phyloP scores from a whole-genome alignment of 2,797 vertebrate genomes.

The Sebastes nivosus region DNA sequence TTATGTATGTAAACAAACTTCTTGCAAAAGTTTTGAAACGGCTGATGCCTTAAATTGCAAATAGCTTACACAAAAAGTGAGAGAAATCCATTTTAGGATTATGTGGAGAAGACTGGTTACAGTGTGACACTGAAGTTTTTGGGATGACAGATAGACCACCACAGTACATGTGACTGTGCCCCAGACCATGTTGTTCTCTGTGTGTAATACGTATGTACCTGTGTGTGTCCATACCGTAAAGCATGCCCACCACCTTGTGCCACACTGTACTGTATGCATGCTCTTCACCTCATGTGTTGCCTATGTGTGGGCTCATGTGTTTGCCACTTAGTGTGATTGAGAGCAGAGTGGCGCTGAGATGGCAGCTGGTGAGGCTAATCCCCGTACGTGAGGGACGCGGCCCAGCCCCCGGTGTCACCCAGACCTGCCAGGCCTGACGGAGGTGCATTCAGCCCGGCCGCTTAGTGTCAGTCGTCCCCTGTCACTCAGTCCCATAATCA shows the following conservation, averaged over 20 bases:
- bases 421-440: constrained; percentile 81
- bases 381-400: constrained; percentile 70
- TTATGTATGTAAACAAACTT: background rate
- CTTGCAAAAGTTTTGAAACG: background rate
- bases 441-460: constrained; percentile 81
- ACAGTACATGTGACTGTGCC: background rate
- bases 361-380: constrained; percentile 82
- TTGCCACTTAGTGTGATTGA: constrained; percentile 71
- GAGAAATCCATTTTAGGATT: constrained; percentile 4
- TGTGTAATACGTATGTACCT: constrained; percentile 12
- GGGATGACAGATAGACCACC: constrained; percentile 13
- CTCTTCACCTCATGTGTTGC: constrained; percentile 48
- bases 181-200: background rate
- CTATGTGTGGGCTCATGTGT: constrained; percentile 26
- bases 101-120: background rate
- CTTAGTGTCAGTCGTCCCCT: constrained; percentile 78
- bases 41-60: constrained; percentile 2
- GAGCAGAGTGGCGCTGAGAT: constrained; percentile 75
- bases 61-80: background rate
- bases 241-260: background rate
- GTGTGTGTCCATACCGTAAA: constrained; percentile 10
- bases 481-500: constrained; percentile 81
- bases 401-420: constrained; percentile 79
- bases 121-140: constrained; percentile 10
- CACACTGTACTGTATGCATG: constrained; percentile 1